Evolutionary conservation across 2,797 vertebrate genomes (phyloP).

Genomic region (Neosilurus mollespiculum): DNA sequence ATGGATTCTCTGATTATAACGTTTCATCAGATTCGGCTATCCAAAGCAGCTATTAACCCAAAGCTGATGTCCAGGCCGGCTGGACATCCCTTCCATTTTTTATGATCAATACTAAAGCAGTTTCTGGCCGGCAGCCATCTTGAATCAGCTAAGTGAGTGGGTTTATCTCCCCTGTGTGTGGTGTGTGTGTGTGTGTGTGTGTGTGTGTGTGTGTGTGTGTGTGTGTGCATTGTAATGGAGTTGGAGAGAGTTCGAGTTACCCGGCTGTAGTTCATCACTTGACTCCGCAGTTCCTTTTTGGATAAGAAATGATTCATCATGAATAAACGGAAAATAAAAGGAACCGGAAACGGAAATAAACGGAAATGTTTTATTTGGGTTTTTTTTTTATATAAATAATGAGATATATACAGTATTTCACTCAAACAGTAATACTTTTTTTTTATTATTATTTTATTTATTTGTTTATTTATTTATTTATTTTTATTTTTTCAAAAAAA

Average conservation of each 20-base stretch:
- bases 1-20: neutral
- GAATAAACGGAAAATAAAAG: no score
- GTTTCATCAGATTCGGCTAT: neutral
- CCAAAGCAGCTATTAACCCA: neutral
- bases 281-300: constrained; percentile 54
- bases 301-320: neutral
- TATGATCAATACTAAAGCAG: constrained; percentile 64
- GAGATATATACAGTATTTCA: no score
- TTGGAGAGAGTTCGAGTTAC: constrained; percentile 63
- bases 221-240: constrained; percentile 57
- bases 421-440: neutral
- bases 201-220: constrained; percentile 19
- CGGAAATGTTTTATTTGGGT: neutral
- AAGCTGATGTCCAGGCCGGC: constrained; percentile 6
- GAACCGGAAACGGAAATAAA: constrained; percentile 32
- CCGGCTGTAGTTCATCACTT: constrained; percentile 51
- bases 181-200: neutral
- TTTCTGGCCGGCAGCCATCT: constrained; percentile 64
- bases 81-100: constrained; percentile 37
- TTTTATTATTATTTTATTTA: no score
- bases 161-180: neutral
- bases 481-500: no score
- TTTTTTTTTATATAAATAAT: constrained; percentile 1
- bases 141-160: constrained; percentile 63
- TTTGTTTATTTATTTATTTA: no score